Conservation (phyloP, 2,797 vertebrate genomes). For the Threskiornis aethiopicus region DNA sequence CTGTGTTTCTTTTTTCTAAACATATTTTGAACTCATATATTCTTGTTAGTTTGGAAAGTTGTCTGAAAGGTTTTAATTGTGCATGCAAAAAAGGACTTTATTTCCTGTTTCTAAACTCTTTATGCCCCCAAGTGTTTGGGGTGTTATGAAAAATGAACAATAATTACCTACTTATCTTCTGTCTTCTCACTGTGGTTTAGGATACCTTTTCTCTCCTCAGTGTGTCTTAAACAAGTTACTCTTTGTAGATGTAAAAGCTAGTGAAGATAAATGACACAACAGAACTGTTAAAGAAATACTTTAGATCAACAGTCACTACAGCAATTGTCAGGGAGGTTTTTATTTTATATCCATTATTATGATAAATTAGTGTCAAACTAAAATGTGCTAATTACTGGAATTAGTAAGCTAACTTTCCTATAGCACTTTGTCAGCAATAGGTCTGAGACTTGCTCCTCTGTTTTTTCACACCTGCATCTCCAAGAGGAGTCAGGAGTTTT, state of each 20-base stretch:
- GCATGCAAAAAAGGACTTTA: not conserved
- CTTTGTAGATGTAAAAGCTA: not conserved
- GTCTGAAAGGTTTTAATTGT: not conserved
- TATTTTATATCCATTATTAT: not conserved
- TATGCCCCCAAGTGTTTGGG: not conserved
- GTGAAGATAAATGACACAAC: not conserved
- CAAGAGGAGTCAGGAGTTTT: fast-evolving
- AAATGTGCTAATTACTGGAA: not conserved
- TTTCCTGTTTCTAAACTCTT: not conserved
- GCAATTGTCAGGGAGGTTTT: fast-evolving
- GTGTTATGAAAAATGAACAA: not conserved
- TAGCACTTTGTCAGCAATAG: not conserved
- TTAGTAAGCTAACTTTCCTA: not conserved
- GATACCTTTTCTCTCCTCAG: not conserved
- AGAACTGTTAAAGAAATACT: not conserved
- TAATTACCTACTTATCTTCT: not conserved
- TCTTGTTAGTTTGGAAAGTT: not conserved
- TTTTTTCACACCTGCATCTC: not conserved
- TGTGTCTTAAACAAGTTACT: not conserved
- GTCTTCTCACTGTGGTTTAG: not conserved
- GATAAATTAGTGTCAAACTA: not conserved
- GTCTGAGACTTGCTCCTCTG: not conserved
- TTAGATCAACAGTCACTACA: not conserved
- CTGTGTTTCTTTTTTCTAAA: not conserved
- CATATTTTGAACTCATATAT: not conserved